Evolutionary conservation across 1,140 invertebrate species (phyloP).

Genomic region (Drosophila ercepeae): DNA sequence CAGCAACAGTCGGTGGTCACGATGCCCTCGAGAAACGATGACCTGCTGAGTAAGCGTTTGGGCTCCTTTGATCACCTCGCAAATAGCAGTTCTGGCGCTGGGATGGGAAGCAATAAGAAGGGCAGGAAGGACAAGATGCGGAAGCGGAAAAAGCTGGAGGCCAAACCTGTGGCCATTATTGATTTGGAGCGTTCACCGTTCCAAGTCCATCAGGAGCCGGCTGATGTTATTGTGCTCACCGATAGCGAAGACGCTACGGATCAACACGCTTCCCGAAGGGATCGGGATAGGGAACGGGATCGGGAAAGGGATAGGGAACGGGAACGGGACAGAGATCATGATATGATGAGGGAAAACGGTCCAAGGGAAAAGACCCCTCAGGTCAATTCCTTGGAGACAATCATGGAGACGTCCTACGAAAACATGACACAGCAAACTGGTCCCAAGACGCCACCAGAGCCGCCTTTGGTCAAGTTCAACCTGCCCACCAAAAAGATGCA

Average conservation of each 20-base stretch:
- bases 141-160: conserved; percentile 84
- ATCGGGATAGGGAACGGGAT: conserved; percentile 10
- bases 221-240: conserved; percentile 91
- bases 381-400: conserved; percentile 59
- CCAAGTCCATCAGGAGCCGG: conserved; percentile 90
- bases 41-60: conserved; percentile 64
- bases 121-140: conserved; percentile 54
- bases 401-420: conserved; percentile 76
- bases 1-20: conserved; percentile 68
- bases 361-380: conserved; percentile 72
- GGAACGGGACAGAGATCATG: conserved; percentile 36
- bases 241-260: conserved; percentile 89
- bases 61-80: conserved; percentile 55
- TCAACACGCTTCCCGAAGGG: conserved; percentile 27
- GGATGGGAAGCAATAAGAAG: conserved; percentile 33
- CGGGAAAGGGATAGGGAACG: conserved; percentile 12
- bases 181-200: conserved; percentile 94
- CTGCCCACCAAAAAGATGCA: conserved; percentile 85
- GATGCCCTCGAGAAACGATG: conserved; percentile 68
- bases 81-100: not conserved
- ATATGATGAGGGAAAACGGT: conserved; percentile 49
- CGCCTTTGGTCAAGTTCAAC: conserved; percentile 88
- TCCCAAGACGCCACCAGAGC: conserved; percentile 90
- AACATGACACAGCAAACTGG: conserved; percentile 83
- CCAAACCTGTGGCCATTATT: conserved; percentile 91